These are phyloP conservation scores for Ormyrus labotus DNA, from an alignment of 2,888 invertebrate genomes.

Conservation along the genomic window DNA sequence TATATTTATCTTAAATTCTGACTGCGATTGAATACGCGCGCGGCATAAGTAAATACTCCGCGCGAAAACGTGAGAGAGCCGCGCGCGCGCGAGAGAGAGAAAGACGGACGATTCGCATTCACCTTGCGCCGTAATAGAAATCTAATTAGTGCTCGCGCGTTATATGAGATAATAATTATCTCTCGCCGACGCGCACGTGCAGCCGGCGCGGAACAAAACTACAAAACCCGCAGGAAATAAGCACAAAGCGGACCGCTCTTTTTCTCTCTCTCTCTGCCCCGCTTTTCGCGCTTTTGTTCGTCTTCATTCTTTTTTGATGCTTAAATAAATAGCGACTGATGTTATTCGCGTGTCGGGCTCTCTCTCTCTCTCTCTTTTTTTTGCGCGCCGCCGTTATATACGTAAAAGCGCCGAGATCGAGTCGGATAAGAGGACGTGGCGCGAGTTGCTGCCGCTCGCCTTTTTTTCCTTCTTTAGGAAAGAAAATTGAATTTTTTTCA, in stretches of 20 bases:
- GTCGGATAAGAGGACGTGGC: too few species aligned
- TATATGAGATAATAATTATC: slow-evolving; percentile 59
- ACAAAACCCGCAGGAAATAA: slow-evolving; percentile 32
- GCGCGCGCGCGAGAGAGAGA: neutral
- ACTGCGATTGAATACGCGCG: slow-evolving; percentile 37
- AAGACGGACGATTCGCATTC: slow-evolving; percentile 34
- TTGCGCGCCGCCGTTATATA: slow-evolving; percentile 1
- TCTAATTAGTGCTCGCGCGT: slow-evolving; percentile 57
- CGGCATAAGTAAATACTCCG: slow-evolving; percentile 42
- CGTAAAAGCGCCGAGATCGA: too few species aligned
- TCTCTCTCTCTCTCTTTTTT: too few species aligned
- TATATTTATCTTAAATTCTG: slow-evolving; percentile 41
- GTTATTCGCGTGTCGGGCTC: neutral
- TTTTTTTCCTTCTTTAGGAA: neutral
- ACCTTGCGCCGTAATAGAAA: slow-evolving; percentile 51
- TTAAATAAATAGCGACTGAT: slow-evolving; percentile 39
- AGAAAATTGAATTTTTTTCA: slow-evolving; percentile 11
- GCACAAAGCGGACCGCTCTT: slow-evolving; percentile 7
- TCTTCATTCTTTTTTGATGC: slow-evolving; percentile 9
- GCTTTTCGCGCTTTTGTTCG: neutral
- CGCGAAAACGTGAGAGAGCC: neutral
- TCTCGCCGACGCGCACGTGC: neutral
- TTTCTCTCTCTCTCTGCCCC: neutral
- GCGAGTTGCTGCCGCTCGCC: neutral
- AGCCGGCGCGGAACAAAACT: slow-evolving; percentile 9